A percentile compares a stretch with the other conserved stretches of the same genome.
phyloP scores from a whole-genome alignment of 1,140 invertebrate genomes.

The Chironomus striatipennis region DNA sequence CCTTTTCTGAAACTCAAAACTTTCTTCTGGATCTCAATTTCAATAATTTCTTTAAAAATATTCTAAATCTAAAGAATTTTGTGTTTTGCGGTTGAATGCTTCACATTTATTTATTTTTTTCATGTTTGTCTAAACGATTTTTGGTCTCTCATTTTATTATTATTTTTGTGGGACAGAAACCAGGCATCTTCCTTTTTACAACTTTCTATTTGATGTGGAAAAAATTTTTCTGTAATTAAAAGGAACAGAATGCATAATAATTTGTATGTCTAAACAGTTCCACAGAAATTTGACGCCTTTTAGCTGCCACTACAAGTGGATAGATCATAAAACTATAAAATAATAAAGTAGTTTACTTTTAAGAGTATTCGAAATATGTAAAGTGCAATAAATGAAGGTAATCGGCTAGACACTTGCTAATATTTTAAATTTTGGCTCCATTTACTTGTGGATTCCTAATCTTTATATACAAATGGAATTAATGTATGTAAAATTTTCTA shows the following conservation, averaged over 20 bases:
- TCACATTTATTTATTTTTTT: background rate
- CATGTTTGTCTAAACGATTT: no score
- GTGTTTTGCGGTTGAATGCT: background rate
- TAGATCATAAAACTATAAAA: background rate
- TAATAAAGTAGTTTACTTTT: background rate
- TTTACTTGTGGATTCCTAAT: no score
- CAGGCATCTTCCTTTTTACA: no score
- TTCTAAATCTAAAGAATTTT: background rate
- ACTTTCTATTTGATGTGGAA: no score
- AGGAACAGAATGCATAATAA: no score
- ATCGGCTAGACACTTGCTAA: background rate
- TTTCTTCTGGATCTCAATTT: background rate
- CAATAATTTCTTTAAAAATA: background rate
- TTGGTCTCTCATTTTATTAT: no score
- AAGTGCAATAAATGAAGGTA: background rate
- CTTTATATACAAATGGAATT: no score
- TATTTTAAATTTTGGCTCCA: background rate
- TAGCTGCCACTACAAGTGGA: background rate
- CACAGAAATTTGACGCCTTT: conserved; percentile 17
- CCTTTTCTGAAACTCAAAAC: no score
- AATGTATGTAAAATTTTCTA: no score
- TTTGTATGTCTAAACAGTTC: background rate
- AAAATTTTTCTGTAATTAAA: no score
- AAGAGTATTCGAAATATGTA: background rate
- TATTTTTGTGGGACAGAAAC: no score